A percentile compares a stretch with the other conserved stretches of the same genome.
phyloP scores from a whole-genome alignment of 2,888 invertebrate species.

The Nipponacmea schrenckii region DNA sequence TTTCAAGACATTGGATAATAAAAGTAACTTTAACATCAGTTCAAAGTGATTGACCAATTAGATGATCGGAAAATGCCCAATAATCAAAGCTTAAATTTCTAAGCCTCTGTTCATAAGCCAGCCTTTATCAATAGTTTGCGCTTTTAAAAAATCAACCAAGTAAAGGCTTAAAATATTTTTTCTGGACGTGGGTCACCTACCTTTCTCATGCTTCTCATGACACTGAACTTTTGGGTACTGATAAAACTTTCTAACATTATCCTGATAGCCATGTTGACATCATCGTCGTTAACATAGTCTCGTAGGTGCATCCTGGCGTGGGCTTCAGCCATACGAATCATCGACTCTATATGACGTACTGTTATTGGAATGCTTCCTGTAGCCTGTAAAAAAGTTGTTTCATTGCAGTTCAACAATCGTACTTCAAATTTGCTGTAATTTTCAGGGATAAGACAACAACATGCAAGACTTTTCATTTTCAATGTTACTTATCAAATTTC shows the following conservation, averaged over 20 bases:
- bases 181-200: slow-evolving; percentile 70
- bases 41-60: no score
- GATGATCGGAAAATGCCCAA: no score
- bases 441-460: no score
- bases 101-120: no score
- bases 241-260: slow-evolving; percentile 99
- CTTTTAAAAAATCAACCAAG: neutral
- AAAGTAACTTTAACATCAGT: no score
- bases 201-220: slow-evolving; percentile 95
- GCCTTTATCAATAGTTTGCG: neutral
- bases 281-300: slow-evolving; percentile 84
- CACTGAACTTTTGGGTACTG: slow-evolving; percentile 97
- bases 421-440: no score
- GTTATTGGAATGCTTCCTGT: slow-evolving; percentile 98
- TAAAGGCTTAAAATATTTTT: neutral
- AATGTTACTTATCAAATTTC: no score
- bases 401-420: no score
- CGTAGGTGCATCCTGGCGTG: slow-evolving; percentile 96
- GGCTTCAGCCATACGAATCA: slow-evolving; percentile 97
- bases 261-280: slow-evolving; percentile 96
- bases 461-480: no score
- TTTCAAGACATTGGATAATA: no score
- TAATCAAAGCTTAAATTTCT: no score
- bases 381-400: slow-evolving; percentile 74
- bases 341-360: slow-evolving; percentile 96